Conservation (phyloP, 2,888 invertebrate species). For the Bedellia somnulentella region DNA sequence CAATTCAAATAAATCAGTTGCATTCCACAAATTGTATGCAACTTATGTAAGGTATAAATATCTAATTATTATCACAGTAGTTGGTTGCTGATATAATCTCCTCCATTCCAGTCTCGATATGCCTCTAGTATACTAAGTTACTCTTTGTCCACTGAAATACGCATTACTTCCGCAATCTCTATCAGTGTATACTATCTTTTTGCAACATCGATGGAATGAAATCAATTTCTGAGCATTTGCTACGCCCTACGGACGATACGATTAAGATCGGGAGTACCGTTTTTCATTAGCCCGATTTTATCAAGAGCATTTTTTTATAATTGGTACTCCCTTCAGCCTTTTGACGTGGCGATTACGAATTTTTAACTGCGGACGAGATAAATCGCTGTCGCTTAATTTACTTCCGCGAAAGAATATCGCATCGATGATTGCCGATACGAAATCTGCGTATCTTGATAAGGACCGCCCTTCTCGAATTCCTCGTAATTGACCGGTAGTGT, state of each 20-base stretch:
- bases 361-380: slow-evolving; percentile 29
- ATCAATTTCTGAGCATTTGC: slow-evolving; percentile 41
- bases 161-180: slow-evolving; percentile 30
- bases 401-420: slow-evolving; percentile 17
- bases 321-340: slow-evolving; percentile 36
- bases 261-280: slow-evolving; percentile 44
- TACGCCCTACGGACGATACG: slow-evolving; percentile 17
- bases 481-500: no score
- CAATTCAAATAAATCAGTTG: no score
- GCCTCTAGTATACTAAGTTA: no score
- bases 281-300: slow-evolving; percentile 58
- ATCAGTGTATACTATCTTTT: slow-evolving; percentile 34
- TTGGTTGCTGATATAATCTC: no score
- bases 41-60: no score
- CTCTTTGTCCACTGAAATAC: slow-evolving; percentile 13
- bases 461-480: no score
- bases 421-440: slow-evolving; percentile 3
- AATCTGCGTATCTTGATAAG: slow-evolving; percentile 9
- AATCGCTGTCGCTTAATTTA: slow-evolving; percentile 24
- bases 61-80: no score
- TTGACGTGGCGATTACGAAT: slow-evolving; percentile 41
- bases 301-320: slow-evolving; percentile 50
- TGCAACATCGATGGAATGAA: slow-evolving; percentile 37
- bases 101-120: no score
- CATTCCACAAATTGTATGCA: no score